A percentile compares a stretch with the other conserved stretches of the same genome.
phyloP scores from a whole-genome alignment of 2,797 vertebrate genomes.

The Crenichthys baileyi region DNA sequence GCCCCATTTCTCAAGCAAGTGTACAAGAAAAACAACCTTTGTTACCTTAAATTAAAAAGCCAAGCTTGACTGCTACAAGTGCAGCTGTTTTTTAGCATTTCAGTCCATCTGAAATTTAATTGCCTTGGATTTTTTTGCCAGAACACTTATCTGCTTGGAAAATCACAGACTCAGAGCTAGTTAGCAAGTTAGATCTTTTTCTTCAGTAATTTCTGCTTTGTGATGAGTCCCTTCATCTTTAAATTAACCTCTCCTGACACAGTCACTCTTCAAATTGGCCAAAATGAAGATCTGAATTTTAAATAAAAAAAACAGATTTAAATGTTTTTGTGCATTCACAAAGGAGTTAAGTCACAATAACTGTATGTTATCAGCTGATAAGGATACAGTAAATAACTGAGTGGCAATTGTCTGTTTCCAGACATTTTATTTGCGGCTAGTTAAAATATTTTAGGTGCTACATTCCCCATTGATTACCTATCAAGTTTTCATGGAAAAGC shows the following conservation, averaged over 20 bases:
- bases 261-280: neutral
- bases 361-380: neutral
- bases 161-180: too few species aligned
- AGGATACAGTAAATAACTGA: neutral
- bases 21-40: too few species aligned
- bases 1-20: too few species aligned
- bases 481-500: neutral
- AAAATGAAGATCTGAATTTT: neutral
- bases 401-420: neutral
- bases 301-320: too few species aligned
- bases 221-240: neutral
- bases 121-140: too few species aligned
- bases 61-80: too few species aligned
- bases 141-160: too few species aligned
- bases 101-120: too few species aligned
- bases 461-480: neutral
- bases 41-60: too few species aligned
- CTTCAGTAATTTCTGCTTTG: too few species aligned
- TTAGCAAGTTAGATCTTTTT: too few species aligned
- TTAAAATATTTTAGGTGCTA: neutral
- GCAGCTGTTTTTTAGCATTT: too few species aligned
- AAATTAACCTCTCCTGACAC: neutral
- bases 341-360: neutral
- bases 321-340: neutral
- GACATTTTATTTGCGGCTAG: neutral